phyloP scores from a whole-genome alignment of 2,113 vertebrate genomes.

The Capreolus pygargus region DNA sequence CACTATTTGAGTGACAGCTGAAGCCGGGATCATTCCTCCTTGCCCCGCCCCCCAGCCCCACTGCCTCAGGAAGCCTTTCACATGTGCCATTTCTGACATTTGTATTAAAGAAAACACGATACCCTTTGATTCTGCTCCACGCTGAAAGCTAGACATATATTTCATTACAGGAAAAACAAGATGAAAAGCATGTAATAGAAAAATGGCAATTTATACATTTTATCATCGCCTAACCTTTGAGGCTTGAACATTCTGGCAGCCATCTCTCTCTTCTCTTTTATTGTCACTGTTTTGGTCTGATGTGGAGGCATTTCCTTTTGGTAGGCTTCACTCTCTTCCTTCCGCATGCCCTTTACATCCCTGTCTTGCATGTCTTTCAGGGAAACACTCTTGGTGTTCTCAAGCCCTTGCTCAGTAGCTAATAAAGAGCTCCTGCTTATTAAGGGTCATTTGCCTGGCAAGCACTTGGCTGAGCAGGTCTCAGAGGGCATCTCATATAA shows the following conservation, averaged over 20 bases:
- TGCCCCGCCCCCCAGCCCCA: too few relatives aligned
- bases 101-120: neutral
- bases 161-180: neutral
- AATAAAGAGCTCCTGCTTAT: neutral
- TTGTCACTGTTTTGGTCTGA: rapidly evolving
- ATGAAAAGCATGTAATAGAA: neutral
- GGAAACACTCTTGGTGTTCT: neutral
- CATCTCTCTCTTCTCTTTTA: neutral
- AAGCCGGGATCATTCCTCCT: neutral
- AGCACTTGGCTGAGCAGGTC: neutral
- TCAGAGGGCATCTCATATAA: too few relatives aligned
- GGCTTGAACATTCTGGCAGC: neutral
- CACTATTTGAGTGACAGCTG: neutral
- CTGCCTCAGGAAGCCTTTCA: neutral
- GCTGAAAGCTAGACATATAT: neutral
- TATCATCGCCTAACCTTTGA: neutral
- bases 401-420: neutral
- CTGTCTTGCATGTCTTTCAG: neutral
- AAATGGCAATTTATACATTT: neutral
- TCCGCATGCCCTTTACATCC: neutral
- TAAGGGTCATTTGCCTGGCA: neutral
- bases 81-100: neutral
- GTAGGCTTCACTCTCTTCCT: neutral
- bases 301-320: neutral
- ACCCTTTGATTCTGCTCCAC: neutral